phyloP scores from a whole-genome alignment of 2,888 invertebrate genomes.

The Ectobius pallidus region DNA sequence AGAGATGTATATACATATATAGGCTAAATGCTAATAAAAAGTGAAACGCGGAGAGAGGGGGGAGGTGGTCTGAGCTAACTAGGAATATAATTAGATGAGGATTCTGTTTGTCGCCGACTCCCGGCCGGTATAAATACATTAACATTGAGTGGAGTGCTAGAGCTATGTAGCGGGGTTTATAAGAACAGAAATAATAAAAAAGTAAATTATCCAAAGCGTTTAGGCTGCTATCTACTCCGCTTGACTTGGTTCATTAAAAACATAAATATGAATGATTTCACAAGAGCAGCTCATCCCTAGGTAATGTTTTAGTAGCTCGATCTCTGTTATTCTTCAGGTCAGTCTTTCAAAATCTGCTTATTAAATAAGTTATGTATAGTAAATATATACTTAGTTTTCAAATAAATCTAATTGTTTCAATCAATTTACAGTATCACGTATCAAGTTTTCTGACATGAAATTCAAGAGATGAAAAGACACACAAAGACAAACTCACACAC shows the following conservation, averaged over 20 bases:
- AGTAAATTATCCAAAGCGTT: constrained; percentile 17
- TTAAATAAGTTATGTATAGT: no score
- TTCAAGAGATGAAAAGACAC: no score
- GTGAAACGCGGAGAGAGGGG: constrained; percentile 3
- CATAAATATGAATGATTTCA: constrained; percentile 9
- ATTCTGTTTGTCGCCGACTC: constrained; percentile 29
- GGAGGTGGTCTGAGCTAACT: constrained; percentile 32
- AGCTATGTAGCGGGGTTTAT: constrained; percentile 7
- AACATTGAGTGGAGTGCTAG: constrained; percentile 27
- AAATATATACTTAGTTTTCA: no score
- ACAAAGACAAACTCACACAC: no score
- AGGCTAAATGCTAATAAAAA: constrained; percentile 31
- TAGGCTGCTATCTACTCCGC: background rate
- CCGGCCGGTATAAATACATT: constrained; percentile 37
- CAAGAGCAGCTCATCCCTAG: no score
- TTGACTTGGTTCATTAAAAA: constrained; percentile 7
- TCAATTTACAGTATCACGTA: no score
- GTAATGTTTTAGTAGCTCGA: no score
- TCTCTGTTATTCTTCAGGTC: no score
- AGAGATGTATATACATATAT: constrained; percentile 20
- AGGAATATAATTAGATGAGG: constrained; percentile 35
- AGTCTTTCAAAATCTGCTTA: no score
- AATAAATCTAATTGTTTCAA: no score
- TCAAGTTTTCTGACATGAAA: no score
- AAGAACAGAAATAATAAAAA: constrained; percentile 18